Evolutionary conservation across 2,797 vertebrate species (phyloP), one percentile per base, ranked within the genome.

Genomic region (Tapera naevia): DNA sequence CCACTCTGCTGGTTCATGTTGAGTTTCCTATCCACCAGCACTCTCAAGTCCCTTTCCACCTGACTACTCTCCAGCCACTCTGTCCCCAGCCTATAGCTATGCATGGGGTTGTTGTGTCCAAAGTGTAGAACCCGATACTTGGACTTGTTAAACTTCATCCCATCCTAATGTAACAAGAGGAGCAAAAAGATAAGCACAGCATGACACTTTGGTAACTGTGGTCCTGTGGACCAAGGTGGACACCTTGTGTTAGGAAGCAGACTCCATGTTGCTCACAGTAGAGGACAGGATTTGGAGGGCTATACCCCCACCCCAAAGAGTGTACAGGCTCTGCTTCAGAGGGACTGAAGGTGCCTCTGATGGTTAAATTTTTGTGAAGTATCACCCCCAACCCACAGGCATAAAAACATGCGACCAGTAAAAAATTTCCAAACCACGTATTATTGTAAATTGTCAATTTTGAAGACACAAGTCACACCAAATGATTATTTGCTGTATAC

Each of bases 201-300:
- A 0, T 56, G 48, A 6, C 1, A 6, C 35, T 65, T 41, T 57
- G 61, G 51, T 21, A 54, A 46, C 32, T 1, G 2, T 17, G 17
- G 0, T 19, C 25, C 8, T 7, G 11, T 5, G 41, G 53, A 32
- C 17, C 3, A 17, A 65, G 56, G 30, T 0, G 4, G 64, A 66
- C 13, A 7, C 7, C 3, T 8, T 17, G 70, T 6, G 9, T 27
- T 8, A 41, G 19, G 50, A 70, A 56, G 43, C 13, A 86, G 28
- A 4, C 25, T 45, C 32, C 4, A 1, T 0, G 0, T 33, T 81
- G 23, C 64, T 15, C n/a, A 4, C 0, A 0, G 7, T 23, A 75
- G 27, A 10, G 11, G 25, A 86, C 5, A 32, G 22, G 12, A 7
- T 62, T 56, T 92, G 24, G 10, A 43, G 11, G 12, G 2, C 1